Conservation (phyloP, 2,797 vertebrate genomes). For the Platalea minor region DNA sequence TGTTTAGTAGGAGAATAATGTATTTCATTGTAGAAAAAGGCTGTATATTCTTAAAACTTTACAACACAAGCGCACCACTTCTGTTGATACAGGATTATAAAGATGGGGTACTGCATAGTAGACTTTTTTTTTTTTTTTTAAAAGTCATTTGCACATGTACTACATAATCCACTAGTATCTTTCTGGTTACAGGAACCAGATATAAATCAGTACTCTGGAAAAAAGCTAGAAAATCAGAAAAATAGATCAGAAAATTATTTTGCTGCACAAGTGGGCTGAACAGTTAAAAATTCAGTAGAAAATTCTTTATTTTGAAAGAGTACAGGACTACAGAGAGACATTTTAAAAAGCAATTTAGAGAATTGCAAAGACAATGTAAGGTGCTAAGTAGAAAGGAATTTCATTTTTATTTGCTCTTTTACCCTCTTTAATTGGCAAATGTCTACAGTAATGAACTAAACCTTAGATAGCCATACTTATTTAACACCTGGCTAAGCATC, state of each 20-base stretch:
- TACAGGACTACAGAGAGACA: not conserved
- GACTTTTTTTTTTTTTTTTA: too few species aligned
- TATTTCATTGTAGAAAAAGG: not conserved
- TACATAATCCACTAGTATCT: not conserved
- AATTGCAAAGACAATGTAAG: not conserved
- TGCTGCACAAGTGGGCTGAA: not conserved
- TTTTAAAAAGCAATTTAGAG: not conserved
- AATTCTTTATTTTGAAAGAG: not conserved
- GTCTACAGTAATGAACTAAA: conserved; percentile 24
- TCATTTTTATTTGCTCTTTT: conserved; percentile 37
- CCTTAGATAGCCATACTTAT: conserved; percentile 33
- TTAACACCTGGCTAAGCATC: conserved; percentile 60
- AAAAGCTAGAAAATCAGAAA: not conserved
- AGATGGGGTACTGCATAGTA: not conserved
- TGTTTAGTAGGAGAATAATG: not conserved
- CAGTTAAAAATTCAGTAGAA: not conserved
- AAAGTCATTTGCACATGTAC: not conserved
- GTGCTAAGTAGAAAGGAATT: conserved; percentile 6
- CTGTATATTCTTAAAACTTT: not conserved
- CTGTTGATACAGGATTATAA: not conserved
- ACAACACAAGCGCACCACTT: not conserved
- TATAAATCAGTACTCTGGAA: not conserved
- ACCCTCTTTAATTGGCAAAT: conserved; percentile 34
- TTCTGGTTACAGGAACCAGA: not conserved
- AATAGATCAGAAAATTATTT: not conserved